Percentiles rank a stretch among this genome's conserved stretches.
phyloP scores from a whole-genome alignment of 2,888 invertebrate genomes.

The Polia nebulosa region DNA sequence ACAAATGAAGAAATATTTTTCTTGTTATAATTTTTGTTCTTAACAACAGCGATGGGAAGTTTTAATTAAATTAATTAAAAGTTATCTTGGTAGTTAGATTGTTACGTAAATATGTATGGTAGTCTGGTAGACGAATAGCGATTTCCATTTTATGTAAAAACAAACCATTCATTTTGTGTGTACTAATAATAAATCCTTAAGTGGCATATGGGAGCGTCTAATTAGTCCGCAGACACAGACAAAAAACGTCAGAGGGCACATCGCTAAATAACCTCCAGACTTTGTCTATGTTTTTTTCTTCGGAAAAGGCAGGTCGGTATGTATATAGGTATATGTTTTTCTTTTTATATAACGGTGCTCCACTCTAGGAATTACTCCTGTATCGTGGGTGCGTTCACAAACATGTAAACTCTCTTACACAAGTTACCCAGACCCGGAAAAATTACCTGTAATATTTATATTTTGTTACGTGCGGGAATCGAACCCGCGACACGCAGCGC shows the following conservation, averaged over 20 bases:
- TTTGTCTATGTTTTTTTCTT: slow-evolving; percentile 5
- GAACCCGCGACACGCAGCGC: too few species aligned
- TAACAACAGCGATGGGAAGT: slow-evolving; percentile 57
- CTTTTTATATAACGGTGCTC: too few species aligned
- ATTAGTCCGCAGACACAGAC: slow-evolving; percentile 56
- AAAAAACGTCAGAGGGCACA: slow-evolving; percentile 47
- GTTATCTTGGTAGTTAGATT: slow-evolving; percentile 58
- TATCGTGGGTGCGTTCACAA: too few species aligned
- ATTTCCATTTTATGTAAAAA: slow-evolving; percentile 59
- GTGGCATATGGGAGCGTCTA: slow-evolving; percentile 65
- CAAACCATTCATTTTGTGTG: slow-evolving; percentile 61
- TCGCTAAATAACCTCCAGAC: slow-evolving; percentile 40
- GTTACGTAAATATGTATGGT: slow-evolving; percentile 45
- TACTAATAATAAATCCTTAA: slow-evolving; percentile 63
- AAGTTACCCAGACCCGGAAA: too few species aligned
- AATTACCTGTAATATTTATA: too few species aligned
- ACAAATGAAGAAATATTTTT: slow-evolving; percentile 45
- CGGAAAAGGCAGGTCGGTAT: neutral
- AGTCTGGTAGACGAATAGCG: slow-evolving; percentile 17
- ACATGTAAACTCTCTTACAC: too few species aligned
- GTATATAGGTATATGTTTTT: too few species aligned
- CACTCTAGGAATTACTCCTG: too few species aligned
- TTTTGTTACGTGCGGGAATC: too few species aligned
- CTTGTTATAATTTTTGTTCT: slow-evolving; percentile 51
- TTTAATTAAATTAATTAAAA: slow-evolving; percentile 72